Evolutionary conservation across 2,888 invertebrate species (phyloP), one percentile per base, ranked within the genome.

Genomic region (Ormia ochracea): DNA sequence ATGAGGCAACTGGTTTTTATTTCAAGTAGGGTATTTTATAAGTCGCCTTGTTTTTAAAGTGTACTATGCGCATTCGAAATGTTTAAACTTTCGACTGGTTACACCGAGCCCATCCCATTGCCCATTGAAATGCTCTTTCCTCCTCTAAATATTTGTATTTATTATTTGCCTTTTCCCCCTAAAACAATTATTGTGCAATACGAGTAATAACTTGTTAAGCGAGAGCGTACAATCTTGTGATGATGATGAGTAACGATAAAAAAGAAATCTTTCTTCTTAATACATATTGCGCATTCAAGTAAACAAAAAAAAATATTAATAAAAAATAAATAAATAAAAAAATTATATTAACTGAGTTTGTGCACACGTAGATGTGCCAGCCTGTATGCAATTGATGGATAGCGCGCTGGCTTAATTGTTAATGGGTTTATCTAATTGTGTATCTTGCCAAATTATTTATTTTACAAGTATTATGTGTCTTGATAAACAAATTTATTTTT

Each of bases 201-300:
- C n/a, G n/a, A n/a, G n/a, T n/a, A n/a, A 52, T 59, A 38, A 63
- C 38, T 68, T 17, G 19, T 23, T 9, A 59, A 19, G 17, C 38
- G n/a, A 50, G 19, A 12, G 59, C 72, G 72, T 66, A 21, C 41
- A 28, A 43, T 48, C 43, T 68, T 68, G 17, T 28, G 52, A 19
- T 33, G 33, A 33, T 21, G 58, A 9, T 21, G 68, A 50, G 63
- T 23, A 58, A 70, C 19, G 9, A n/a, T n/a, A 54, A 68, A 73
- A 45, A 19, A 17, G 41, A 73, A 68, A 78, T 78, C 58, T 66
- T 52, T 10, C 45, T 63, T 50, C 43, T 78, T 72, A 72, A 72
- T 72, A 78, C 59, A 54, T 65, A 59, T 77, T 77, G 50, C 48
- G 31, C 36, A 50, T 58, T 45, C 26, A 52, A 52, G 17, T 12